Evolutionary conservation across 2,113 vertebrate species (phyloP), one percentile per base, ranked within the genome.

Genomic region (Brachirus orientalis): DNA sequence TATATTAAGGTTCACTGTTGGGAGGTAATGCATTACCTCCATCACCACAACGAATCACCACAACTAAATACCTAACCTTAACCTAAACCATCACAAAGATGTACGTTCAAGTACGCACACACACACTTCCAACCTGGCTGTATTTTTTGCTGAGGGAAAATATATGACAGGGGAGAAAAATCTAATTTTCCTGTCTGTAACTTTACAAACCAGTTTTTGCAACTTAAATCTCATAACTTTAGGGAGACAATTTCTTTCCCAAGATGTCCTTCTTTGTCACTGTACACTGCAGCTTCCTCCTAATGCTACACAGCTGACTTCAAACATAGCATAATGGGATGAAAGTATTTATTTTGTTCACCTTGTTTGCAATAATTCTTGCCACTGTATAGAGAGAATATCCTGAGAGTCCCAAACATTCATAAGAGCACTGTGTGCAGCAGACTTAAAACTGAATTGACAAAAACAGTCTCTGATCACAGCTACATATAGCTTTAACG

Each of bases 191-290:
- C 16, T 43, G 8, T 12, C 20, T 17, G 10, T 28, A 68, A 71
- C 51, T 74, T 71, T 72, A 41, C 0, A n/a, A 63, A 70, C n/a
- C 43, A 54, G n/a, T 60, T 19, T 51, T 17, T 56, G 14, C 10
- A 60, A 56, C 65, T 63, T 56, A 33, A 43, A 85, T 69, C 35
- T 74, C 68, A 69, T 56, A 78, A 83, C 83, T 4, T 46, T 65
- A 61, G 36, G 22, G 43, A 71, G 48, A 10, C 35, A 59, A 14
- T 66, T 85, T 57, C 59, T 50, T 54, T 50, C 22, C 64, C 58
- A 58, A n/a, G 50, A 62, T 69, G 40, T 65, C 18, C 5, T 19
- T 35, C 48, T 66, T 60, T 60, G 54, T 45, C 43, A 14, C 46
- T n/a, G n/a, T n/a, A 53, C 10, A 46, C 28, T 10, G 16, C 2